Percentiles rank a stretch among this genome's conserved stretches.
Evolutionary conservation across 2,113 vertebrate species (phyloP).

Genomic region (Poeciliopsis occidentalis): DNA sequence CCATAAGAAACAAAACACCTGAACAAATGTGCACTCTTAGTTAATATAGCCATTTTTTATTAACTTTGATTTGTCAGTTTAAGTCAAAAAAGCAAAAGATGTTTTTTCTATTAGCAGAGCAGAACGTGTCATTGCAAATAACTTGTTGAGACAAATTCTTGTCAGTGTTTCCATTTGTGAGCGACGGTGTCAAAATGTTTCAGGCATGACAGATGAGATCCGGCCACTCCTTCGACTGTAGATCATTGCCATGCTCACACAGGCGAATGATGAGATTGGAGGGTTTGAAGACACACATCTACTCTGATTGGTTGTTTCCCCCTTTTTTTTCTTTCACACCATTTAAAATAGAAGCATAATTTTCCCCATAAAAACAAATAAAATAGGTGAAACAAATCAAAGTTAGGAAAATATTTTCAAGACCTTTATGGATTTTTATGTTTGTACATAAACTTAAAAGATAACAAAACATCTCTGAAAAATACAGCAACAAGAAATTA

Average conservation of each 20-base stretch:
- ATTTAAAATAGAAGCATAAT: not conserved
- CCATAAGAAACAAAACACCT: not conserved
- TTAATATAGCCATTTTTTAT: not conserved
- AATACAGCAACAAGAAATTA: not conserved
- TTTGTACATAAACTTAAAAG: slow-evolving; percentile 18
- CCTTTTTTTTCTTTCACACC: not conserved
- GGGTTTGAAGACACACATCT: slow-evolving; percentile 13
- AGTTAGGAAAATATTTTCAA: slow-evolving; percentile 40
- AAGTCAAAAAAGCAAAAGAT: not conserved
- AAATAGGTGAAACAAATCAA: not conserved
- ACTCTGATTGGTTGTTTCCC: slow-evolving; percentile 24
- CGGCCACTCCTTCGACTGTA: not conserved
- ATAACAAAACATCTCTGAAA: slow-evolving; percentile 11
- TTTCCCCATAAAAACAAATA: not conserved
- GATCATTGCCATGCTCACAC: not conserved
- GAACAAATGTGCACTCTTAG: not conserved
- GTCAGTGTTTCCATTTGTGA: not conserved
- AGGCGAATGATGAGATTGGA: slow-evolving; percentile 35
- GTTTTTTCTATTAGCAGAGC: not conserved
- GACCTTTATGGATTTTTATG: slow-evolving; percentile 23
- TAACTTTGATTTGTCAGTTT: not conserved
- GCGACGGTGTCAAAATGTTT: not conserved
- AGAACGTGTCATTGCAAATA: not conserved
- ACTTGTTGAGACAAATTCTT: slow-evolving; percentile 4
- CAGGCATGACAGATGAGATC: slow-evolving; percentile 4